phyloP scores from a whole-genome alignment of 23 tunicate genomes.

The Trididemnum clinides region DNA sequence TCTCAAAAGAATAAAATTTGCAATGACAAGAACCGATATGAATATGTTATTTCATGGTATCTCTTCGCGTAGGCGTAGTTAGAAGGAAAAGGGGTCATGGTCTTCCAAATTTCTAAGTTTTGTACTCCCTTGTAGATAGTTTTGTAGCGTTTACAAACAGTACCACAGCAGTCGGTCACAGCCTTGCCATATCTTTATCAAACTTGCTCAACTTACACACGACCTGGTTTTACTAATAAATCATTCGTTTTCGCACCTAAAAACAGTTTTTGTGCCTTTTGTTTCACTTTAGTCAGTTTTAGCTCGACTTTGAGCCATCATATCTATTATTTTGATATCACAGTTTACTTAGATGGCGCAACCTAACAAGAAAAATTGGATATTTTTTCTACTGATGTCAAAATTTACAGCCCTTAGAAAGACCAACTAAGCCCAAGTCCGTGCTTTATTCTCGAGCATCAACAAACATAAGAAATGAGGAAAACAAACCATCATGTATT shows the following conservation, averaged over 20 bases:
- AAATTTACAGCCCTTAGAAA: background rate
- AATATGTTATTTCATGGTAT: too few relatives aligned
- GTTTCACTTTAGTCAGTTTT: background rate
- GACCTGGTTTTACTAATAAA: background rate
- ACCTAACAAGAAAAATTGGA: background rate
- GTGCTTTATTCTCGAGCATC: background rate
- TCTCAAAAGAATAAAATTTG: too few relatives aligned
- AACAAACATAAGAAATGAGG: conserved; percentile 4
- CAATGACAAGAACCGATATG: too few relatives aligned
- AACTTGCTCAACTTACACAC: background rate
- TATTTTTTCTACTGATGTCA: background rate
- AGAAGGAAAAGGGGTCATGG: background rate
- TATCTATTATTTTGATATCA: background rate
- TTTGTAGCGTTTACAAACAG: background rate
- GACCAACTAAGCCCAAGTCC: background rate
- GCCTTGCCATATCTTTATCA: background rate
- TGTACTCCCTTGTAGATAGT: too few relatives aligned
- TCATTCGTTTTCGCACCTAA: background rate
- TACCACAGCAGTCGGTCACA: background rate
- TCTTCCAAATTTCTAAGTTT: background rate
- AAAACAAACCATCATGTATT: background rate
- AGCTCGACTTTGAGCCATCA: background rate
- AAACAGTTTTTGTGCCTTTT: background rate
- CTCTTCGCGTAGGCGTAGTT: background rate
- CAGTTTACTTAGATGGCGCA: background rate